Percentiles rank a stretch among this genome's conserved stretches.
Conservation (phyloP, 2,797 vertebrate genomes). For the Nannoperca obscura region DNA sequence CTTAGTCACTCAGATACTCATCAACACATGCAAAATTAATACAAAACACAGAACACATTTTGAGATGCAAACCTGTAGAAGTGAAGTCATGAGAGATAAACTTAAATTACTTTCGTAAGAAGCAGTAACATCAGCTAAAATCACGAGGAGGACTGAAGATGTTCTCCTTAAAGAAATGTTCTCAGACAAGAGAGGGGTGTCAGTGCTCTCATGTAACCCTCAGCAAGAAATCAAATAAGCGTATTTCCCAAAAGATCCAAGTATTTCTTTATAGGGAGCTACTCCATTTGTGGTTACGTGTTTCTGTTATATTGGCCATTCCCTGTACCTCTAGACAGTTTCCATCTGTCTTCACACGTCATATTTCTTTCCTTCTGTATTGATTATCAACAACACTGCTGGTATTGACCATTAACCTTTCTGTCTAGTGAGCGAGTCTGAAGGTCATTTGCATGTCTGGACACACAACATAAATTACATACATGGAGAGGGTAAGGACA, state of each 20-base stretch:
- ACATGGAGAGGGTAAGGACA: not conserved
- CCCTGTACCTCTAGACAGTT: not conserved
- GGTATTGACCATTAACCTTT: conserved; percentile 35
- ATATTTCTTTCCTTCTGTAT: conserved; percentile 22
- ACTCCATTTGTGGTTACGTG: not conserved
- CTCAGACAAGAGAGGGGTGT: not conserved
- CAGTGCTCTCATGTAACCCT: not conserved
- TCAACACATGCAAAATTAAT: not conserved
- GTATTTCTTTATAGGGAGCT: not conserved
- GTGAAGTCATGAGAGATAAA: not conserved
- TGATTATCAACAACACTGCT: conserved; percentile 37
- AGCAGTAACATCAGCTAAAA: not conserved
- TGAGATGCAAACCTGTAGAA: not conserved
- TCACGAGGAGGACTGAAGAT: not conserved
- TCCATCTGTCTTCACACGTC: not conserved
- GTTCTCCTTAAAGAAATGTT: not conserved
- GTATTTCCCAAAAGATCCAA: not conserved
- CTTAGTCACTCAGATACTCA: not conserved
- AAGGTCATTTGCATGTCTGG: conserved; percentile 41
- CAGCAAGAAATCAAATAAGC: not conserved
- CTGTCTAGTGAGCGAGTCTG: conserved; percentile 26
- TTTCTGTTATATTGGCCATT: not conserved
- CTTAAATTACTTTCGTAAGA: not conserved
- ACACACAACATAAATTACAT: conserved; percentile 3
- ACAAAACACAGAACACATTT: not conserved